A percentile compares a stretch with the other conserved stretches of the same genome.
phyloP scores from a whole-genome alignment of 2,888 invertebrate species.

The Phaonia tiefii region DNA sequence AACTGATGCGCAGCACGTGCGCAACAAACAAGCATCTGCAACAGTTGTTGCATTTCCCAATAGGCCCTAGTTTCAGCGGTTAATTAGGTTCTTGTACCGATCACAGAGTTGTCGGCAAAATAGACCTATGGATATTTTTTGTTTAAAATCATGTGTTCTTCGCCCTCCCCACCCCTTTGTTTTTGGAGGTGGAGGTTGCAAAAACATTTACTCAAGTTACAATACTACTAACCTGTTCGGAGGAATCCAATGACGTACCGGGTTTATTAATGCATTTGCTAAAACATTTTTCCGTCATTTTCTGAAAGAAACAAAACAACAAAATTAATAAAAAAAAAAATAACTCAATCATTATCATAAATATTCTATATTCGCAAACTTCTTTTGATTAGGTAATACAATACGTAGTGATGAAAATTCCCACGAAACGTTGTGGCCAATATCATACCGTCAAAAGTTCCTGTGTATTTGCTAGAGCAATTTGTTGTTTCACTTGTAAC shows the following conservation, averaged over 20 bases:
- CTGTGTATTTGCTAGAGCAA: constrained; percentile 95
- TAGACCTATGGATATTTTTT: too few species aligned
- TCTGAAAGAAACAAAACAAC: constrained; percentile 81
- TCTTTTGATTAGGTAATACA: constrained; percentile 58
- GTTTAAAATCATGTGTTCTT: too few species aligned
- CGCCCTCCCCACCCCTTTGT: too few species aligned
- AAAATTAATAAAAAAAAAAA: neutral
- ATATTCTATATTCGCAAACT: neutral
- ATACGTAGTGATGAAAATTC: constrained; percentile 14
- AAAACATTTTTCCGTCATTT: constrained; percentile 99
- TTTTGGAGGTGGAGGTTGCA: too few species aligned
- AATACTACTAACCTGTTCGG: constrained; percentile 86
- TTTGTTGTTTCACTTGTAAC: constrained; percentile 97
- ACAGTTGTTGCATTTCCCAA: too few species aligned
- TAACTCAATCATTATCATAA: neutral
- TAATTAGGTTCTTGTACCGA: too few species aligned
- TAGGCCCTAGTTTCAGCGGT: too few species aligned
- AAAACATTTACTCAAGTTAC: neutral
- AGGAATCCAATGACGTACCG: constrained; percentile 92
- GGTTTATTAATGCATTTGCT: constrained; percentile 96
- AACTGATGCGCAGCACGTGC: too few species aligned
- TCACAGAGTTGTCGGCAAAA: too few species aligned
- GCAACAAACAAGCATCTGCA: too few species aligned
- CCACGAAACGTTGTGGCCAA: constrained; percentile 17
- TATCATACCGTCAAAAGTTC: constrained; percentile 90